Evolutionary conservation across 2,888 invertebrate species (phyloP), one percentile per base, ranked within the genome.

Genomic region (Epistrophe grossulariae): DNA sequence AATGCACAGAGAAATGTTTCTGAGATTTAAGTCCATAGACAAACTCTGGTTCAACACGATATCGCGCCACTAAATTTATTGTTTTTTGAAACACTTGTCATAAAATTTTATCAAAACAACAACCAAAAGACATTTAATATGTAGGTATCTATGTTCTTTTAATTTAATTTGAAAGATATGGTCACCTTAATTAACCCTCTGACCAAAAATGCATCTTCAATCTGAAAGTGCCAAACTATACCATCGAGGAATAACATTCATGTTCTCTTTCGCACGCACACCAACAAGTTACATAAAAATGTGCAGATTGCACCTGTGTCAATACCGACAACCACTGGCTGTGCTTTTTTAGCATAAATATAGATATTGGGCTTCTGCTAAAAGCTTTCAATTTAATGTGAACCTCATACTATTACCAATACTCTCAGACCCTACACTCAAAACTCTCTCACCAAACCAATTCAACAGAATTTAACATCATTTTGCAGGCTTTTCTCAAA

Each of bases 401-500:
- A 82, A 76, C 71, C 85, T 19, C 77, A 85, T 71, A 81, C 81
- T 50, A 85, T 64, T 43, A 85, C 85, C 50, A 85, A 70, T 35
- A 70, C 35, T 17, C 15, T 45, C 57, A 52, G 28, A 24, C 35
- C 66, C 48, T 64, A 64, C 19, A 59, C 70, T 72, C 72, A 40
- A 62, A 62, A 71, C 66, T 83, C 87, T 87, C 87, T 83, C 87
- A 48, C 64, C 50, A 68, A 83, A 78, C 70, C 66, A 52, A 78
- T 79, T 82, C 66, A 82, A 82, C 62, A 82, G 76, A 79, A 82
- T 82, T 81, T 66, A 87, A 83, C 79, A 87, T 82, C 87, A 71
- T 72, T 87, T 76, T 68, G 79, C 66, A 87, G 87, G 87, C 87
- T 87, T 87, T 83, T 76, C 87, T 87, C 87, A 83, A 83, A 87